Evolutionary conservation across 2,888 invertebrate genomes (phyloP), one percentile per base, ranked within the genome.

Genomic region (Amiota mariae): DNA sequence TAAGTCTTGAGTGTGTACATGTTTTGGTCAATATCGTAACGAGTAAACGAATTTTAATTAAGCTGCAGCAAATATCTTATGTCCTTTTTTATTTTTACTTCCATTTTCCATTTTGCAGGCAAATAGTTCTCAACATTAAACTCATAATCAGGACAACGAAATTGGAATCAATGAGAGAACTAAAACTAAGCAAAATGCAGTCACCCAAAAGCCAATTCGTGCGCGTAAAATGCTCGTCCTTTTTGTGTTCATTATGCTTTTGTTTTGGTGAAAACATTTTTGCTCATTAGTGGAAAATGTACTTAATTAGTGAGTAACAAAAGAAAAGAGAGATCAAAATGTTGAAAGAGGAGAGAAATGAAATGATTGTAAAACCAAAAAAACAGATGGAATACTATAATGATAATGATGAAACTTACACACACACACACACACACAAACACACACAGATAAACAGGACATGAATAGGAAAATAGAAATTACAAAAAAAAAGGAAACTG

Each of bases 211-310:
- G 18, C 12, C 59, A 18, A 59, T 59, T 59, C 59, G 18, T 59
- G 59, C 18, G 8, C 10, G 18, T 18, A 18, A 59, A 18, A 18
- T 59, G 20, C 18, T 36, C 36, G 6, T 36, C 36, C 6, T 36
- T 36, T 36, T 78, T 78, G 78, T 78, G 74, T 57, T 72, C 73
- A 73, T 79, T 78, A 75, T 61, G 6, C 8, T 12, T 20, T 24
- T 61, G 20, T 18, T 59, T 15, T 51, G n/a, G 18, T 20, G 11
- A 15, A 15, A 18, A 59, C 18, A 85, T 83, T 83, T 83, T 83
- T 83, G 83, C 83, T 83, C 83, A 85, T 83, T 83, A 83, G 85
- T 81, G 85, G 18, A 84, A 83, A 83, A 82, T 83, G 79, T 78
- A 83, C 82, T 83, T 83, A 83, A 83, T 83, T 83, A 85, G 85